These are phyloP conservation scores for Panzeria rudis DNA, from an alignment of 2,888 invertebrate species.

Conservation along the genomic window DNA sequence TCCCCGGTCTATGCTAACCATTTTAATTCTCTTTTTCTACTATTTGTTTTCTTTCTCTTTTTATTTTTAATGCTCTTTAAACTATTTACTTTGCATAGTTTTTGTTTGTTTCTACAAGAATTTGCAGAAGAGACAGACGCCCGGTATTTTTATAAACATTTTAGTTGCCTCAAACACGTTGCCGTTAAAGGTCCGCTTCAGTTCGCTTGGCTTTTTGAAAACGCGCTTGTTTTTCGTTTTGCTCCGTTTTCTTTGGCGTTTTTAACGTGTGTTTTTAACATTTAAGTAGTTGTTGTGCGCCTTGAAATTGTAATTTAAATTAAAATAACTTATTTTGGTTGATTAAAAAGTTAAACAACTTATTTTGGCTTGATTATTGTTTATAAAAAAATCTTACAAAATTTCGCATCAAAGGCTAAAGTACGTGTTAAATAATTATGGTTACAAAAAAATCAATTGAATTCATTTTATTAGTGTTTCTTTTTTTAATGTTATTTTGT, in stretches of 20 bases:
- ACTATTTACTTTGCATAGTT: conserved; percentile 13
- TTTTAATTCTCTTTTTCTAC: not conserved
- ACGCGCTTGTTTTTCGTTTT: not conserved
- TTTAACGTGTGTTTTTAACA: conserved; percentile 32
- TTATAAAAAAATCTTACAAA: conserved; percentile 56
- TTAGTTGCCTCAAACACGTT: conserved; percentile 64
- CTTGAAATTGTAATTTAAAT: conserved; percentile 41
- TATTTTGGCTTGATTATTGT: conserved; percentile 26
- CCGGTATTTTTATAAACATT: conserved; percentile 19
- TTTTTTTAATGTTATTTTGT: not conserved
- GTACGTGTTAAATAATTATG: conserved; percentile 57
- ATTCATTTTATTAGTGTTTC: conserved; percentile 34
- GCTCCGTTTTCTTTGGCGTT: not conserved
- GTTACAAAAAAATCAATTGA: conserved; percentile 10
- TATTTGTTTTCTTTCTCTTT: not conserved
- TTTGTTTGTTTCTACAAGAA: conserved; percentile 29
- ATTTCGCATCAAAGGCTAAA: conserved; percentile 71
- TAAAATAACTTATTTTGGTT: conserved; percentile 15
- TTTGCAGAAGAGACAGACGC: conserved; percentile 16
- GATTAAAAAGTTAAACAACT: conserved; percentile 11
- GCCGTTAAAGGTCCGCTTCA: conserved; percentile 36
- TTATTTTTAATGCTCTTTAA: conserved; percentile 29
- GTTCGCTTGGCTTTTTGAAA: too few species aligned
- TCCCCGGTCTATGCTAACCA: not conserved
- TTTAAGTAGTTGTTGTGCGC: conserved; percentile 17